phyloP scores from a whole-genome alignment of 1,140 invertebrate species.

The Pseudachorutes palmiensis region DNA sequence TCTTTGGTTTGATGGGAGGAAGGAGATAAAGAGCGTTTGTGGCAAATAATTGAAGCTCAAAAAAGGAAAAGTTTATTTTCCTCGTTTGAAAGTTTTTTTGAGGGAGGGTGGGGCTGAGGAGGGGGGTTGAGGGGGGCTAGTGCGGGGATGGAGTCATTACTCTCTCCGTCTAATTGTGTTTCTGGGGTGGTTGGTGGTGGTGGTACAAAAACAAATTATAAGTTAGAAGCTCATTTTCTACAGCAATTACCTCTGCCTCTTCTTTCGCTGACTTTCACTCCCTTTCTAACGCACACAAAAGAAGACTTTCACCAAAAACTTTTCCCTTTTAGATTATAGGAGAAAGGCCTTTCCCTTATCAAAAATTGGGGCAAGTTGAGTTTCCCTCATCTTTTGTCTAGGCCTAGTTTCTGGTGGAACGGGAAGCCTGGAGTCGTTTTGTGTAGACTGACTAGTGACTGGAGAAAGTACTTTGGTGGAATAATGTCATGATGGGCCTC shows the following conservation, averaged over 20 bases:
- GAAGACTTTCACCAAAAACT: too few species aligned
- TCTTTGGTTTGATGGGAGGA: not conserved
- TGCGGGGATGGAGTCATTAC: not conserved
- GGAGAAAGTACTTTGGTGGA: not conserved
- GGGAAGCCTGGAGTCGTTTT: not conserved
- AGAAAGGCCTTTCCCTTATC: conserved; percentile 5
- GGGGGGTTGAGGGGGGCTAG: too few species aligned
- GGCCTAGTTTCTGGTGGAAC: not conserved
- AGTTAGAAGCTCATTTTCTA: conserved; percentile 12
- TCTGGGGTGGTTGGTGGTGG: not conserved
- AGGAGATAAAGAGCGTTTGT: not conserved
- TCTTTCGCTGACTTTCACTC: not conserved
- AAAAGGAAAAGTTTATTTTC: not conserved
- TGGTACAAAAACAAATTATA: conserved; percentile 10
- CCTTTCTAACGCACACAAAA: too few species aligned
- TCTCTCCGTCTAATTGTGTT: conserved; percentile 7
- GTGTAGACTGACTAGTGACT: not conserved
- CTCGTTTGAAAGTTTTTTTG: not conserved
- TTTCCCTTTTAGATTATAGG: not conserved
- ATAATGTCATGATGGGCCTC: not conserved
- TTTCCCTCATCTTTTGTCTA: not conserved
- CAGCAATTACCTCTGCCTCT: conserved; percentile 1
- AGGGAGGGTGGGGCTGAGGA: too few species aligned
- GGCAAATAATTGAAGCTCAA: not conserved
- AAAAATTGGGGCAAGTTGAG: conserved; percentile 6